A percentile compares a stretch with the other conserved stretches of the same genome.
Evolutionary conservation across 2,888 invertebrate genomes (phyloP).

Genomic region (Pandemis heparana): DNA sequence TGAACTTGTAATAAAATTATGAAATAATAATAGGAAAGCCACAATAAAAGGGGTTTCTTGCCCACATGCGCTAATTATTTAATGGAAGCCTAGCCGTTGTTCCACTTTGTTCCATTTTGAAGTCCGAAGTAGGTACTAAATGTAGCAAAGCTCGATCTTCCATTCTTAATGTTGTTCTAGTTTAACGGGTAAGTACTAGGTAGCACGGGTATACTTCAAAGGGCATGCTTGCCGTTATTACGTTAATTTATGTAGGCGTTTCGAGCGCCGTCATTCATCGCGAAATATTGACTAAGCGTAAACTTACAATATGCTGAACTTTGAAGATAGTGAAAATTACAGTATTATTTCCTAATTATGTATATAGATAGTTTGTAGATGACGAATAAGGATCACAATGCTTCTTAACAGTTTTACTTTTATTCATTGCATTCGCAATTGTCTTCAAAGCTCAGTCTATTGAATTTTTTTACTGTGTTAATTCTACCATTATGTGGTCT

Average conservation of each 20-base stretch:
- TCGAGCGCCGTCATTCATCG: neutral
- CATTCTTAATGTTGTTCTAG: constrained; percentile 44
- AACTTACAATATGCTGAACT: neutral
- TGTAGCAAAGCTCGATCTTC: constrained; percentile 46
- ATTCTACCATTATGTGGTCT: too few species aligned
- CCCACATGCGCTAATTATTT: constrained; percentile 59
- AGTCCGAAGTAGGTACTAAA: too few species aligned
- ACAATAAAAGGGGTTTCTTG: neutral
- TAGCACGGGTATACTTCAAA: neutral
- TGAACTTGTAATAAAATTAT: neutral
- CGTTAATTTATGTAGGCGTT: constrained; percentile 6
- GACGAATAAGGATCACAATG: too few species aligned
- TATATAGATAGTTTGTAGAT: too few species aligned
- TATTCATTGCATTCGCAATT: too few species aligned
- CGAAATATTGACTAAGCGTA: neutral
- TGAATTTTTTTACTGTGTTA: too few species aligned
- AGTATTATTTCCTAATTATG: neutral
- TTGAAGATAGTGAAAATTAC: neutral
- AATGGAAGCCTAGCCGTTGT: constrained; percentile 58
- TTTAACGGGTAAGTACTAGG: constrained; percentile 5
- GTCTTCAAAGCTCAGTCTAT: too few species aligned
- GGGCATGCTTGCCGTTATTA: neutral
- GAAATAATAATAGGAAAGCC: neutral
- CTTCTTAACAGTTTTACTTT: too few species aligned
- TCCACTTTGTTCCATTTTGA: constrained; percentile 54